phyloP scores from a whole-genome alignment of 2,113 vertebrate genomes.

The Anhinga rufa region DNA sequence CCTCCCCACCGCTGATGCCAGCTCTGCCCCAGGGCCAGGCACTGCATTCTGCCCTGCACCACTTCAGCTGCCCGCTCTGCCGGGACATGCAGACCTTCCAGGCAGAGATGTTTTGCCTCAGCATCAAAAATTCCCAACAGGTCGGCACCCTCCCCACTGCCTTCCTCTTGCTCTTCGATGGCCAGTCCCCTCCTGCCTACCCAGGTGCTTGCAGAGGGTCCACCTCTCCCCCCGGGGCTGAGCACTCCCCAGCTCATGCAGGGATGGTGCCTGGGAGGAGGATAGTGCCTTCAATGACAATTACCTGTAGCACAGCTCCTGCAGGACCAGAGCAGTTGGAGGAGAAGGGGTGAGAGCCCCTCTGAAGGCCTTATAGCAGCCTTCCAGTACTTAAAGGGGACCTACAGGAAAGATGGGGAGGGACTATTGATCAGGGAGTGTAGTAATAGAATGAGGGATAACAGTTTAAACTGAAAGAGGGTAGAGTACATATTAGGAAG shows the following conservation, averaged over 20 bases:
- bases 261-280: background rate
- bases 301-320: background rate
- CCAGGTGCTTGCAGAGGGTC: rapidly evolving
- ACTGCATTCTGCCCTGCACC: background rate
- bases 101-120: background rate
- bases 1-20: background rate
- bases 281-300: rapidly evolving
- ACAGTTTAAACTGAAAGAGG: background rate
- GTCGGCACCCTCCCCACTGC: background rate
- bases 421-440: background rate
- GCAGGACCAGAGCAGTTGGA: background rate
- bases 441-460: background rate
- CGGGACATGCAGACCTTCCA: background rate
- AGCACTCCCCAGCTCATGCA: background rate
- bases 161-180: background rate
- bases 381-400: background rate
- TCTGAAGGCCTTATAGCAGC: background rate
- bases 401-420: background rate
- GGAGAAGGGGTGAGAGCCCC: background rate
- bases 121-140: background rate
- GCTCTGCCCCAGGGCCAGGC: background rate
- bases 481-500: too few relatives aligned
- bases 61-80: background rate
- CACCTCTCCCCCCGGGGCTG: too few relatives aligned
- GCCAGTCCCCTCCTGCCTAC: background rate